These are phyloP conservation scores for Drosophila nigrodunni DNA, from an alignment of 1,140 invertebrate species.

Conservation along the genomic window DNA sequence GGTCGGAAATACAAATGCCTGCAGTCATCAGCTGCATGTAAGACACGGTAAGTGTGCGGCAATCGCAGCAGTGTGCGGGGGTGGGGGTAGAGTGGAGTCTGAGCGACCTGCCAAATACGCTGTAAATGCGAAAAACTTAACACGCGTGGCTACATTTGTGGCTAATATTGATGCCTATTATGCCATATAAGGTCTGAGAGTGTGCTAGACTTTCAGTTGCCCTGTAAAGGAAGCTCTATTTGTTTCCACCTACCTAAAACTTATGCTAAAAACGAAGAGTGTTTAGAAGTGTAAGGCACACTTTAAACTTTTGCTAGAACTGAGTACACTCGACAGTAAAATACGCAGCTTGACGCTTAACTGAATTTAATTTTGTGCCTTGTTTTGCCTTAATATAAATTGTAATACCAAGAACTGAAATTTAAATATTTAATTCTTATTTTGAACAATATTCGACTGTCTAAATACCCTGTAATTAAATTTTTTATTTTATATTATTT, in stretches of 20 bases:
- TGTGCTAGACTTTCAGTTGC: not conserved
- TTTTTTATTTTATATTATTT: not conserved
- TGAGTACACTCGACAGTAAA: too few species aligned
- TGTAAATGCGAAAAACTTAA: not conserved
- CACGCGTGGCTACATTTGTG: too few species aligned
- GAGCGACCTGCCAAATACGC: not conserved
- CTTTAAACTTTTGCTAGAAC: too few species aligned
- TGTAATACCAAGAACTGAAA: too few species aligned
- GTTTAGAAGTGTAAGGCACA: too few species aligned
- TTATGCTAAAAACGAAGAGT: too few species aligned
- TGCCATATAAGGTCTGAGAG: not conserved
- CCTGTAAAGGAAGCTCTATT: not conserved
- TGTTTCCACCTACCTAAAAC: not conserved
- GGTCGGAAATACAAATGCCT: constrained; percentile 69
- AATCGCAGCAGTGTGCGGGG: not conserved
- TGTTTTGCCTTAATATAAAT: too few species aligned
- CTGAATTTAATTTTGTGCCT: too few species aligned
- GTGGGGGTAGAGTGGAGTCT: not conserved
- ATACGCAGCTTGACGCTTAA: too few species aligned
- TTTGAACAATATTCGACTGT: not conserved
- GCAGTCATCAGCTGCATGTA: constrained; percentile 70
- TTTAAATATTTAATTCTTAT: too few species aligned
- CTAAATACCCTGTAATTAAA: not conserved
- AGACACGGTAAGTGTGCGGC: constrained; percentile 8
- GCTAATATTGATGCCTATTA: too few species aligned